Conservation (phyloP, 2,888 invertebrate genomes). For the Dynastes hyllus region DNA sequence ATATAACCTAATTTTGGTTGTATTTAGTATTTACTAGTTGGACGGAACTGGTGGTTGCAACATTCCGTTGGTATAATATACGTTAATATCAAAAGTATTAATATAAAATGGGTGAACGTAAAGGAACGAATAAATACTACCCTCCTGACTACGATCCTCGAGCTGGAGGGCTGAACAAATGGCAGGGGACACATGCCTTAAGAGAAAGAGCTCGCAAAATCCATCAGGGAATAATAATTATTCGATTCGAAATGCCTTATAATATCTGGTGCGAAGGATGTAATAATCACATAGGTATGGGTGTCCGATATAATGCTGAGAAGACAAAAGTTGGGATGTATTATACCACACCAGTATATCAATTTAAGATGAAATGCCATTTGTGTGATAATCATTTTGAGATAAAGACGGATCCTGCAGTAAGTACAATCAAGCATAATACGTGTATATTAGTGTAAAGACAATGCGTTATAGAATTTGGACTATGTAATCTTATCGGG, state of each 20-base stretch:
- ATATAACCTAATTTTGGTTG: background rate
- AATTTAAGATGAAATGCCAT: slow-evolving; percentile 99
- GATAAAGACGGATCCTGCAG: slow-evolving; percentile 98
- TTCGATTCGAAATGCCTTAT: slow-evolving; percentile 99
- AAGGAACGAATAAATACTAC: slow-evolving; percentile 98
- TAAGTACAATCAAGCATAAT: slow-evolving; percentile 70
- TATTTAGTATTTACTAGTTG: background rate
- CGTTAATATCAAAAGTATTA: slow-evolving; percentile 11
- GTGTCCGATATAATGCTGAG: slow-evolving; percentile 97
- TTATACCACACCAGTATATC: slow-evolving; percentile 97
- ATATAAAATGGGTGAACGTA: slow-evolving; percentile 95
- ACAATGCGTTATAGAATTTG: slow-evolving; percentile 82
- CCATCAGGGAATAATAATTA: slow-evolving; percentile 94
- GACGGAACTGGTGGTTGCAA: background rate
- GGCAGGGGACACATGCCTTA: slow-evolving; percentile 94
- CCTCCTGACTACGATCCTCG: slow-evolving; percentile 99
- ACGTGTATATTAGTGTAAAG: background rate
- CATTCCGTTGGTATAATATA: background rate
- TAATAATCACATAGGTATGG: slow-evolving; percentile 99
- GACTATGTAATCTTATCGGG: slow-evolving; percentile 97
- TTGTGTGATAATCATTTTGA: slow-evolving; percentile 97
- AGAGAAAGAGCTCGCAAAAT: slow-evolving; percentile 97
- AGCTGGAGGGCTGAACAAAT: slow-evolving; percentile 95
- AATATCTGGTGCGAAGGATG: slow-evolving; percentile 99
- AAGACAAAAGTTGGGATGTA: slow-evolving; percentile 97